These are phyloP conservation scores for Heteromyza rotundicornis DNA, from an alignment of 2,888 invertebrate genomes.

Conservation along the genomic window DNA sequence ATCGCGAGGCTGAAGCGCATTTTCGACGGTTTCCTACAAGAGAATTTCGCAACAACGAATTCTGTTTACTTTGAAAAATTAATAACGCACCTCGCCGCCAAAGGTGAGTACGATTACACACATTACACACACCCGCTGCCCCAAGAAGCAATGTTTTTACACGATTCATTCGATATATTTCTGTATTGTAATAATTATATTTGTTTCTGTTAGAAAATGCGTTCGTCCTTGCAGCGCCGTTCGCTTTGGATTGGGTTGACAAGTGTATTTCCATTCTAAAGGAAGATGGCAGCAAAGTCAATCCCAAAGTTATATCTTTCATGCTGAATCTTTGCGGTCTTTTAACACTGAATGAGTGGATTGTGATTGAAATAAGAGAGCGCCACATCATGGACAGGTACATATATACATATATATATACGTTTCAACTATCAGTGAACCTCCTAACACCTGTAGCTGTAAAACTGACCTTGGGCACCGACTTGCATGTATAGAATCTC, in stretches of 20 bases:
- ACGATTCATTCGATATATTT: neutral
- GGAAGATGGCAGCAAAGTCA: conserved; percentile 53
- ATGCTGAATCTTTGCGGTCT: conserved; percentile 70
- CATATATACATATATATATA: neutral
- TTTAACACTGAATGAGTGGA: conserved; percentile 67
- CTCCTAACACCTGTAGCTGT: neutral
- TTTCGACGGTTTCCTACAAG: conserved; percentile 50
- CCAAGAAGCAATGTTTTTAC: neutral
- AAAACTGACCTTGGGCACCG: too few relatives aligned
- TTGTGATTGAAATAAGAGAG: conserved; percentile 67
- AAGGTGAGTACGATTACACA: conserved; percentile 58
- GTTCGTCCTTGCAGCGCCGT: conserved; percentile 54
- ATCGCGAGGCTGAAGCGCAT: conserved; percentile 45
- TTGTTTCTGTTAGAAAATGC: conserved; percentile 53
- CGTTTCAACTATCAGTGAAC: too few relatives aligned
- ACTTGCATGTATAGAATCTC: too few relatives aligned
- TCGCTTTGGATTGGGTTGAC: conserved; percentile 63
- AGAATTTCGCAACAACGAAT: conserved; percentile 57
- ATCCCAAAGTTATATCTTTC: conserved; percentile 67
- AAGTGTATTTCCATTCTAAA: conserved; percentile 60
- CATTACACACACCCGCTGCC: neutral
- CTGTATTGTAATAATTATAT: neutral
- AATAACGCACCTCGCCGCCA: conserved; percentile 67
- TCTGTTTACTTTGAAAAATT: conserved; percentile 72
- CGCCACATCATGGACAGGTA: conserved; percentile 55